Evolutionary conservation across 1,140 invertebrate genomes (phyloP).

Genomic region (Bombus pyrosoma): DNA sequence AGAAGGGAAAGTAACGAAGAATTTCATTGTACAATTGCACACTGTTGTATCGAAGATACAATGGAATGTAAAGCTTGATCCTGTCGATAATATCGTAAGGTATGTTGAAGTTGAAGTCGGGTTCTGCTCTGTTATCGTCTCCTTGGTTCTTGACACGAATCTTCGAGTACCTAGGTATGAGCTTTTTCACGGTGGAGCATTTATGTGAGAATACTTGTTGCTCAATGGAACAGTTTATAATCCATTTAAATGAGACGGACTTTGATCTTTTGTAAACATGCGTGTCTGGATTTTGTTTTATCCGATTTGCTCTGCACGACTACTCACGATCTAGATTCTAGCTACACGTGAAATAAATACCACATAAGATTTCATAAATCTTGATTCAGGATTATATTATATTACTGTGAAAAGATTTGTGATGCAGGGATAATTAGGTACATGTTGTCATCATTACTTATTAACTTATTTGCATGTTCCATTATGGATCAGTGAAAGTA

Average conservation of each 20-base stretch:
- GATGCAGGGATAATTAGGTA: not conserved
- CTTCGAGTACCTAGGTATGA: constrained; percentile 21
- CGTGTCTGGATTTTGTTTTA: not conserved
- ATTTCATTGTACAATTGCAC: not conserved
- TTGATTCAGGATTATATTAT: not conserved
- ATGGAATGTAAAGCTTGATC: constrained; percentile 1
- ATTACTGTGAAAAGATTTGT: not conserved
- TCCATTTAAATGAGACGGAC: not conserved
- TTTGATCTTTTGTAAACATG: not conserved
- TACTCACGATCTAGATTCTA: not conserved
- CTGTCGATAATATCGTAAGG: constrained; percentile 16
- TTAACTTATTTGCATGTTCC: not conserved
- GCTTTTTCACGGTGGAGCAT: constrained; percentile 18
- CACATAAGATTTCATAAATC: not conserved
- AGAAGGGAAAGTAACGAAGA: no score
- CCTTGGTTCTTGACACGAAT: constrained; percentile 36
- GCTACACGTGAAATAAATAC: not conserved
- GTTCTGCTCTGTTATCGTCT: constrained; percentile 16
- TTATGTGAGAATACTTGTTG: constrained; percentile 47
- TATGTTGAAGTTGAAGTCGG: not conserved
- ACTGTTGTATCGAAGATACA: not conserved
- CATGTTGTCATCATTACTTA: not conserved
- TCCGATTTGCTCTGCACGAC: not conserved
- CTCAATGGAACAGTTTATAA: not conserved
- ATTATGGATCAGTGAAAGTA: not conserved